phyloP scores from a whole-genome alignment of 2,888 invertebrate species.

The Amphipoea lucens region DNA sequence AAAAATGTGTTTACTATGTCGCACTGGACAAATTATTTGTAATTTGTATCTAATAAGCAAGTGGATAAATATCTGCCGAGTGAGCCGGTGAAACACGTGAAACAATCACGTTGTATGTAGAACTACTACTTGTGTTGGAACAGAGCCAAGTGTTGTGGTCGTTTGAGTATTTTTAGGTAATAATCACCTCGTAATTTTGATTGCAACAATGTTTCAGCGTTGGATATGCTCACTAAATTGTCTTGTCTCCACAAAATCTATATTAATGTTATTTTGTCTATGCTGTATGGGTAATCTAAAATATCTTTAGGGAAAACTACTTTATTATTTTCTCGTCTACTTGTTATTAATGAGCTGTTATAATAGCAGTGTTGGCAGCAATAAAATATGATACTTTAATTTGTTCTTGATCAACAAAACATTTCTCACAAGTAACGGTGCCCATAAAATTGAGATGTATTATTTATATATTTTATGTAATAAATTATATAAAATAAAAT shows the following conservation, averaged over 20 bases:
- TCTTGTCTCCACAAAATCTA: slow-evolving; percentile 41
- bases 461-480: slow-evolving; percentile 20
- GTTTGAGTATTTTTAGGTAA: slow-evolving; percentile 80
- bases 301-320: slow-evolving; percentile 24
- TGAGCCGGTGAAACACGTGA: slow-evolving; percentile 47
- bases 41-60: slow-evolving; percentile 36
- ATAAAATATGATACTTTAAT: slow-evolving; percentile 55
- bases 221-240: slow-evolving; percentile 42
- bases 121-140: slow-evolving; percentile 70
- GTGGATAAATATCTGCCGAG: slow-evolving; percentile 29
- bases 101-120: slow-evolving; percentile 57
- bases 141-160: slow-evolving; percentile 73
- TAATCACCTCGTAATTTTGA: slow-evolving; percentile 75
- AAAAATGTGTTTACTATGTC: slow-evolving; percentile 43
- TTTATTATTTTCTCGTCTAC: slow-evolving; percentile 41
- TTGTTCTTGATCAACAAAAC: slow-evolving; percentile 46
- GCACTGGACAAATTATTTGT: slow-evolving; percentile 38
- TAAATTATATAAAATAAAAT: slow-evolving; percentile 24
- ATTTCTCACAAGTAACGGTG: slow-evolving; percentile 39
- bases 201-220: slow-evolving; percentile 71
- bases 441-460: slow-evolving; percentile 43
- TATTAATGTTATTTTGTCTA: slow-evolving; percentile 43
- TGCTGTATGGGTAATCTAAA: slow-evolving; percentile 11
- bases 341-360: slow-evolving; percentile 42
- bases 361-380: slow-evolving; percentile 44